Percentiles rank a stretch among this genome's conserved stretches.
phyloP scores from a whole-genome alignment of 2,888 invertebrate species.

The Mactromeris polynyma region DNA sequence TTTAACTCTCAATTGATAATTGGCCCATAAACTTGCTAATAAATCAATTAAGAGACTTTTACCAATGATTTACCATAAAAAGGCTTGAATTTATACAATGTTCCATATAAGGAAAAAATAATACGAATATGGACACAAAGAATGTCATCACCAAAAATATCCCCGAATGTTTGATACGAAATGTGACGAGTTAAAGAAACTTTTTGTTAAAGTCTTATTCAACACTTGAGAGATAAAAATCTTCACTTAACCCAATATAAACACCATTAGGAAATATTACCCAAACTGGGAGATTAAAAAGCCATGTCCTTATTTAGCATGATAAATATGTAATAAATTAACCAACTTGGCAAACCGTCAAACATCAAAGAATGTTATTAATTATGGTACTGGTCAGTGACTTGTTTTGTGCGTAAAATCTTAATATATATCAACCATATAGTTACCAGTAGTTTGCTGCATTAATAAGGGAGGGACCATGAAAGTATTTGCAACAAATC shows the following conservation, averaged over 20 bases:
- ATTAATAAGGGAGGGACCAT: too few relatives aligned
- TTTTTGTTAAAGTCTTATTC: not conserved
- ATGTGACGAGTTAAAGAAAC: not conserved
- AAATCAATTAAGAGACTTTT: not conserved
- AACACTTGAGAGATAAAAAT: not conserved
- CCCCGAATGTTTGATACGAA: not conserved
- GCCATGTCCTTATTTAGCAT: not conserved
- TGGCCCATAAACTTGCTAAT: not conserved
- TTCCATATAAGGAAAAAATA: not conserved
- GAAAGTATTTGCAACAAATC: too few relatives aligned
- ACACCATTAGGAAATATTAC: not conserved
- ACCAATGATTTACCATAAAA: not conserved
- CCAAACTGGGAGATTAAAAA: not conserved
- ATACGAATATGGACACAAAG: not conserved
- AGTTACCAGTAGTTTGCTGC: too few relatives aligned
- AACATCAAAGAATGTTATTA: constrained; percentile 1
- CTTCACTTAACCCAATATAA: not conserved
- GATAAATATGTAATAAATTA: constrained; percentile 7
- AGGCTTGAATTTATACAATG: not conserved
- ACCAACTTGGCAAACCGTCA: constrained; percentile 5
- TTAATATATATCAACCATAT: not conserved
- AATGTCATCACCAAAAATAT: not conserved
- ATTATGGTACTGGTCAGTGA: constrained; percentile 8
- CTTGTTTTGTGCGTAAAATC: not conserved
- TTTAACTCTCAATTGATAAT: not conserved